These are phyloP conservation scores for Pseudochirops corinnae DNA, from an alignment of 2,797 vertebrate genomes.

Conservation along the genomic window DNA sequence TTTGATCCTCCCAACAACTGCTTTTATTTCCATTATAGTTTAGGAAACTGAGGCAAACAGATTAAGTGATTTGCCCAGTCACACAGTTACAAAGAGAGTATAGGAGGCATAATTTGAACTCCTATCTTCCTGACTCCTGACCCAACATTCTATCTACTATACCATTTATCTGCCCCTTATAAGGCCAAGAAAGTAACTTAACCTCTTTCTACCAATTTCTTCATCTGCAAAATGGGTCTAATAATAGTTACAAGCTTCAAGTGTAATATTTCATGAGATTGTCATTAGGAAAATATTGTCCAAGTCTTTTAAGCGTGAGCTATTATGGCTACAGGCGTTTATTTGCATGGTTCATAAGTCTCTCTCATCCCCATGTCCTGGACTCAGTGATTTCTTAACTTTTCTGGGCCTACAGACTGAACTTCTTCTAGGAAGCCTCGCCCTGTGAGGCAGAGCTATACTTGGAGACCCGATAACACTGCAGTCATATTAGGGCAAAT, in stretches of 20 bases:
- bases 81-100: background rate
- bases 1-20: background rate
- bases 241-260: background rate
- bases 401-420: background rate
- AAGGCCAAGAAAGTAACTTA: background rate
- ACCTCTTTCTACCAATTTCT: background rate
- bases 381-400: background rate
- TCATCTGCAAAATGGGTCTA: background rate
- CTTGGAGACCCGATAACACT: background rate
- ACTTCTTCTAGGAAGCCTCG: fast-evolving
- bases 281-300: background rate
- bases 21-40: background rate
- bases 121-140: background rate
- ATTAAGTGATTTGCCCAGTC: background rate
- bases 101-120: background rate
- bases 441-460: background rate
- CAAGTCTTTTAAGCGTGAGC: background rate
- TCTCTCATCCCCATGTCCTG: background rate
- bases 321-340: background rate
- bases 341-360: background rate
- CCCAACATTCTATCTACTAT: background rate
- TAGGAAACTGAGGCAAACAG: background rate
- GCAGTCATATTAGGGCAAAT: background rate
- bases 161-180: background rate
- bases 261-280: background rate